Evolutionary conservation across 2,888 invertebrate species (phyloP), one percentile per base, ranked within the genome.

Genomic region (Netelia inedita): DNA sequence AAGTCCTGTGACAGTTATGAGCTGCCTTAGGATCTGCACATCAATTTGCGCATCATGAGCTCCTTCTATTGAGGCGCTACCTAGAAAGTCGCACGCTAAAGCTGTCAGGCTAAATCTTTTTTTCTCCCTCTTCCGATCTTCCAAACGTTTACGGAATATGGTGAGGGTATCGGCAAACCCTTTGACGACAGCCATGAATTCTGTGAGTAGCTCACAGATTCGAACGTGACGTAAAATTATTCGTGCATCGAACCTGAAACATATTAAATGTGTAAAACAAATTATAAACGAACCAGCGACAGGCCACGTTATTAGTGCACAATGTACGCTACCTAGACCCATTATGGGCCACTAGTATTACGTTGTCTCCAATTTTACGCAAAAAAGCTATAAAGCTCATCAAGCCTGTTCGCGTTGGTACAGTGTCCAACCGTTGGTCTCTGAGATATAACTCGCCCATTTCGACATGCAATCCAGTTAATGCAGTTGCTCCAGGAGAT

Each of bases 261-360:
- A n/a, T n/a, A n/a, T n/a, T n/a, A n/a, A n/a, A n/a, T n/a, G n/a
- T n/a, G n/a, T n/a, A n/a, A n/a, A n/a, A n/a, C n/a, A n/a, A n/a
- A n/a, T n/a, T n/a, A n/a, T n/a, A n/a, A n/a, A n/a, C n/a, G n/a
- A n/a, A n/a, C n/a, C n/a, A n/a, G n/a, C n/a, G n/a, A n/a, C n/a
- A n/a, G n/a, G n/a, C n/a, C n/a, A n/a, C 23, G 23, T 23, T 23
- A 23, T n/a, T 14, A 46, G 53, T 19, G 46, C 23, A 69, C 23
- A 50, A 23, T 2, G 53, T 23, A 8, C 19, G 14, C 14, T 57
- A 72, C 82, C 85, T 65, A 61, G 82, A 85, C 14, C 79, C 75
- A 21, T 75, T 85, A 75, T 79, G 82, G 10, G 79, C 85, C 6
- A 82, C 65, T 55, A 75, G 57, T 35, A 82, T 79, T 21, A 82